phyloP scores from a whole-genome alignment of 2,888 invertebrate species.

The Dorcus hopei region DNA sequence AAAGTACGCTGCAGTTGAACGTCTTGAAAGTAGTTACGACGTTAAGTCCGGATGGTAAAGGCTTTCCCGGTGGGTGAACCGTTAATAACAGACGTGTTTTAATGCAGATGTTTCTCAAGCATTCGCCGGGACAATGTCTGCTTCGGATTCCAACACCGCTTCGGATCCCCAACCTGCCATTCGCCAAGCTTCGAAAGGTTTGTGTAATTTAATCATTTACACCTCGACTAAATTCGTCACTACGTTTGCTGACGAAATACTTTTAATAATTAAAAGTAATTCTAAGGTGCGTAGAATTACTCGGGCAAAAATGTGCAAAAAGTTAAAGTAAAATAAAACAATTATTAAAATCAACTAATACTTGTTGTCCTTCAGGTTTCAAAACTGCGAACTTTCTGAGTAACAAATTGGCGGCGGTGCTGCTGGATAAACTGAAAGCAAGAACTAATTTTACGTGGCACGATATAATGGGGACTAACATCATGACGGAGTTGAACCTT shows the following conservation, averaged over 20 bases:
- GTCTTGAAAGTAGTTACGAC: constrained; percentile 55
- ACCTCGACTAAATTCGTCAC: too few species aligned
- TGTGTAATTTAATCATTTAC: too few species aligned
- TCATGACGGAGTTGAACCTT: constrained; percentile 65
- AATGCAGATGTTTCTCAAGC: too few species aligned
- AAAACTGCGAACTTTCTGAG: constrained; percentile 12
- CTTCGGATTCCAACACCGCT: too few species aligned
- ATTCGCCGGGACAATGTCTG: too few species aligned
- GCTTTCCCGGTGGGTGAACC: not conserved
- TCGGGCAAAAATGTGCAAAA: too few species aligned
- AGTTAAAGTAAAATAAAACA: not conserved
- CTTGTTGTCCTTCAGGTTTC: too few species aligned
- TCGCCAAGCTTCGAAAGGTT: constrained; percentile 21
- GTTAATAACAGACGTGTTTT: too few species aligned
- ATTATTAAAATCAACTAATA: not conserved
- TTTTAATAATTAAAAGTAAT: too few species aligned
- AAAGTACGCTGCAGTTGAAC: constrained; percentile 66
- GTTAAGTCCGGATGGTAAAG: constrained; percentile 19
- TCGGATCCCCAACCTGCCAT: constrained; percentile 13
- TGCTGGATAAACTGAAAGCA: constrained; percentile 37
- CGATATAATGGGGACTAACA: constrained; percentile 64
- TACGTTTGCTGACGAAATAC: too few species aligned
- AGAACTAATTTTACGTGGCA: constrained; percentile 58
- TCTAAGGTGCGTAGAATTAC: too few species aligned
- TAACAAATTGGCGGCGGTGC: constrained; percentile 25